Conservation (phyloP, 1,140 invertebrate genomes). For the Oncopodura yosiiana region DNA sequence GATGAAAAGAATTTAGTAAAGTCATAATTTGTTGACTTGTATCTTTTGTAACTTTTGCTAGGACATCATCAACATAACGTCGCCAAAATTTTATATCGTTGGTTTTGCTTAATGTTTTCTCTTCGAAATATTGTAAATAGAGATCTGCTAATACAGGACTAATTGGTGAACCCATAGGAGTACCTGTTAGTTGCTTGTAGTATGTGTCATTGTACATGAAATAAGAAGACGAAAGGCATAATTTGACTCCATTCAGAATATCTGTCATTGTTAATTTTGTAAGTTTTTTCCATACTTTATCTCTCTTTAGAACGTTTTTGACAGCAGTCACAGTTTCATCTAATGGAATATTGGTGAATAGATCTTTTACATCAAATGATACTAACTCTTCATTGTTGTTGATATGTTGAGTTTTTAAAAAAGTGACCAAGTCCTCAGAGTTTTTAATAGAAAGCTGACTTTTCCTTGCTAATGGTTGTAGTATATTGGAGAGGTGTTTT, state of each 20-base stretch:
- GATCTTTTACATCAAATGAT: conserved; percentile 24
- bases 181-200: conserved; percentile 23
- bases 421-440: conserved; percentile 17
- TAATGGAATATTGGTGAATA: conserved; percentile 30
- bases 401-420: conserved; percentile 1
- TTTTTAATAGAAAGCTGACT: conserved; percentile 8
- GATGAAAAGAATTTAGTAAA: conserved; percentile 16
- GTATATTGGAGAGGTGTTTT: conserved; percentile 26
- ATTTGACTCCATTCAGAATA: conserved; percentile 12
- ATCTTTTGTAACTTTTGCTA: not conserved
- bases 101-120: not conserved
- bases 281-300: not conserved
- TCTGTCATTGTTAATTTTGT: conserved; percentile 1
- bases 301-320: not conserved
- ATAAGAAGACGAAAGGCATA: conserved; percentile 16
- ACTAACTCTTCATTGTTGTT: conserved; percentile 7
- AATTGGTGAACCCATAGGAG: conserved; percentile 26
- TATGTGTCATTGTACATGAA: conserved; percentile 15
- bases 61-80: conserved; percentile 32
- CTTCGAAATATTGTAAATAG: conserved; percentile 23
- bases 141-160: conserved; percentile 12
- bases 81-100: conserved; percentile 15
- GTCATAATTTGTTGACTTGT: conserved; percentile 5
- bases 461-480: not conserved
- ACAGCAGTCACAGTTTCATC: not conserved